Conservation (phyloP, 2,888 invertebrate species). For the Adela reaumurella region DNA sequence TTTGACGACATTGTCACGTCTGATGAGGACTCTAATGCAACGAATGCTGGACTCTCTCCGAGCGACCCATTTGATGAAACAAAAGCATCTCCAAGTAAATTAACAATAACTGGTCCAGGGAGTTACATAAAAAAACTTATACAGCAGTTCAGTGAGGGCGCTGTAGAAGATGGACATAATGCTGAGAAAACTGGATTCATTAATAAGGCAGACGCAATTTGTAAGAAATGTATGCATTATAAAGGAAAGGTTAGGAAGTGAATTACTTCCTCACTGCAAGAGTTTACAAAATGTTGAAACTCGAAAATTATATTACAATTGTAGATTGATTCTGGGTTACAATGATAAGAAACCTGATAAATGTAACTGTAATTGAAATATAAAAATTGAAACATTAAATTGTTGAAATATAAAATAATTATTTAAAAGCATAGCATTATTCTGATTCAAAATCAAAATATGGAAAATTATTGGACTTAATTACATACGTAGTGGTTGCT, state of each 20-base stretch:
- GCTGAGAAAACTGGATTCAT: slow-evolving; percentile 40
- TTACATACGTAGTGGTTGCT: no score
- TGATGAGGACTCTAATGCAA: neutral
- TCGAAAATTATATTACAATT: no score
- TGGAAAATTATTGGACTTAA: no score
- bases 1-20: neutral
- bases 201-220: slow-evolving; percentile 46
- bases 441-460: no score
- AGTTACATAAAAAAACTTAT: slow-evolving; percentile 47
- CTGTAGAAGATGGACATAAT: slow-evolving; percentile 40
- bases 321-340: no score
- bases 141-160: slow-evolving; percentile 47
- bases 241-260: slow-evolving; percentile 41
- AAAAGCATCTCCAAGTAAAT: slow-evolving; percentile 25
- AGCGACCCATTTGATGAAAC: slow-evolving; percentile 12
- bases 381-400: no score
- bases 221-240: slow-evolving; percentile 50
- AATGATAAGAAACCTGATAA: no score
- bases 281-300: slow-evolving; percentile 12
- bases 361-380: no score
- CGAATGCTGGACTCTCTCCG: neutral
- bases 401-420: no score
- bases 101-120: slow-evolving; percentile 43
- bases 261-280: slow-evolving; percentile 11
- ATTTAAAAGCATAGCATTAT: no score